Conservation (phyloP, 2,797 vertebrate genomes). For the Microctenopoma steveboyesi region DNA sequence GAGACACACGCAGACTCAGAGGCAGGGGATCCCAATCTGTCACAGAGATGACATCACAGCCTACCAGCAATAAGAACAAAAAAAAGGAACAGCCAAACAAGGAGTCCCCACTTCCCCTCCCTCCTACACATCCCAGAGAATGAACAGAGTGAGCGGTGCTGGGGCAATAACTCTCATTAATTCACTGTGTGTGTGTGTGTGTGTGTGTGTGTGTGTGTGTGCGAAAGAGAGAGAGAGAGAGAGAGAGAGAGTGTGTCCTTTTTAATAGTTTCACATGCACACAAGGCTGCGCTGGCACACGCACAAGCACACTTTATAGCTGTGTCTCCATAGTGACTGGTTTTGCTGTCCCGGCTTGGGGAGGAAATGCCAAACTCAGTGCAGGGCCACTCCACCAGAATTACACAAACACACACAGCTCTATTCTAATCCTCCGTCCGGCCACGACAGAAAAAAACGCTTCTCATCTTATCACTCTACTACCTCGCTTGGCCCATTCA, state of each 20-base stretch:
- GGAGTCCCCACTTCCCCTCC: constrained; percentile 73
- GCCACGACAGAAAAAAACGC: constrained; percentile 24
- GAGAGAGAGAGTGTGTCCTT: constrained; percentile 34
- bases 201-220: not conserved
- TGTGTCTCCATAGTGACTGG: constrained; percentile 73
- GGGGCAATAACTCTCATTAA: constrained; percentile 42
- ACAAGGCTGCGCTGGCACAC: constrained; percentile 33
- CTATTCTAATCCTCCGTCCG: constrained; percentile 37
- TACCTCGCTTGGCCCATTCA: constrained; percentile 41
- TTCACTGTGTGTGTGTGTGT: constrained; percentile 18
- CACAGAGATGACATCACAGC: constrained; percentile 78
- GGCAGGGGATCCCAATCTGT: constrained; percentile 77
- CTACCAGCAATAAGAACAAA: constrained; percentile 40
- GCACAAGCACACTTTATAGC: constrained; percentile 50
- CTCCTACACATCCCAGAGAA: constrained; percentile 41
- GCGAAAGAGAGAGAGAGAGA: constrained; percentile 4
- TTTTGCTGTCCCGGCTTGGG: constrained; percentile 48
- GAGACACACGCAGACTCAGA: constrained; percentile 8
- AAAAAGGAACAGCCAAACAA: constrained; percentile 58
- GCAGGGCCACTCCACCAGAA: constrained; percentile 24
- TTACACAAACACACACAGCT: constrained; percentile 22
- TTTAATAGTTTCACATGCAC: constrained; percentile 57
- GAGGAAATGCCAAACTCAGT: constrained; percentile 74
- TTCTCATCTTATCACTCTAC: constrained; percentile 52
- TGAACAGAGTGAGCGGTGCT: constrained; percentile 18